These are phyloP conservation scores for Grammomys surdaster DNA, from an alignment of 2,113 vertebrate species.

Conservation along the genomic window DNA sequence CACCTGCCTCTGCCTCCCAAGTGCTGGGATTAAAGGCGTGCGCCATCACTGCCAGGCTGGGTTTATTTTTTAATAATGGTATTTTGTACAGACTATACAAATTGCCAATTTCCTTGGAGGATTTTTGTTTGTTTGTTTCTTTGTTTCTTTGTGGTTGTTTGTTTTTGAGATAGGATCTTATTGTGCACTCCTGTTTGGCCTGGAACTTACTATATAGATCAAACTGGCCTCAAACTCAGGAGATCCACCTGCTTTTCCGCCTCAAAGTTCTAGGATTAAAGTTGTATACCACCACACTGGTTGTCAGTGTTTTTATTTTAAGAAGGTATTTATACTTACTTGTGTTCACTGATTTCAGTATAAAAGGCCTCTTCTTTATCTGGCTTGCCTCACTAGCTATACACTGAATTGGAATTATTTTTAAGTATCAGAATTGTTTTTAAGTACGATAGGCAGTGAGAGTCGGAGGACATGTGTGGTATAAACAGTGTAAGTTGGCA, in stretches of 20 bases:
- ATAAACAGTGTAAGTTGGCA: conserved; percentile 67
- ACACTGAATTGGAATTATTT: conserved; percentile 45
- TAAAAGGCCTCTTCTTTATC: conserved; percentile 31
- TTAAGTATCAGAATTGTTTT: conserved; percentile 47
- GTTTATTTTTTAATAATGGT: too few species aligned
- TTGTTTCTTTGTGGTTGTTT: background rate
- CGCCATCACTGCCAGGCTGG: too few species aligned
- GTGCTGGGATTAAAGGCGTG: too few species aligned
- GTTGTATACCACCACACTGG: background rate
- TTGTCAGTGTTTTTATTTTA: background rate
- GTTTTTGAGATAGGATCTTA: background rate
- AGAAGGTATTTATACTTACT: background rate
- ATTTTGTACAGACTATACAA: background rate
- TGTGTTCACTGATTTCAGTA: background rate
- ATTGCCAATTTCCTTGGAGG: conserved; percentile 21
- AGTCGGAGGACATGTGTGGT: conserved; percentile 79
- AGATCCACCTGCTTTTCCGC: background rate
- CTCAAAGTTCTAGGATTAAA: background rate
- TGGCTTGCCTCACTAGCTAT: background rate
- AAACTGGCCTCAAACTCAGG: background rate
- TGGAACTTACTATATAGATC: background rate
- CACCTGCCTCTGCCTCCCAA: too few species aligned
- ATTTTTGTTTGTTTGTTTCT: too few species aligned
- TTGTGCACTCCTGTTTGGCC: background rate
- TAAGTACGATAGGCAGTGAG: background rate